Base-by-base conservation (phyloP, 2,113 vertebrate genomes). In the Eretmochelys imbricata region DNA sequence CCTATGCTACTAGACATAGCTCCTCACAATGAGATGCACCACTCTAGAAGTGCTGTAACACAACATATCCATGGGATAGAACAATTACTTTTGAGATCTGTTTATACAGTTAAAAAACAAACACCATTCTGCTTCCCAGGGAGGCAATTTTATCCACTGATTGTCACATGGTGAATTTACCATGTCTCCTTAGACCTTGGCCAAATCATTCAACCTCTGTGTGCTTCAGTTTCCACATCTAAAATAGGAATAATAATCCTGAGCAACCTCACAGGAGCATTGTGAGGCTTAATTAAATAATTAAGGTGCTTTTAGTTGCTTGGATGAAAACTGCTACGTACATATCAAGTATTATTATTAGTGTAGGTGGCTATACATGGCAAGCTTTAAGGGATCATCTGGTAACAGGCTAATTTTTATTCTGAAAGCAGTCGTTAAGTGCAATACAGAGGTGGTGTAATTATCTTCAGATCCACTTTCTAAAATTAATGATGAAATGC, bases 221-320 rank as follows among this genome's bases (percentile, higher is more conserved):
- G 35, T 72, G 35, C 19, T 38, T 72, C n/a, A 22, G 17, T 85
- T 90, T 94, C 85, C 82, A 89, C 93, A 93, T 38, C n/a, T 72
- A 94, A 88, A 93, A 84, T 55, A 93, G 38, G 83, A 88, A 93
- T 96, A 97, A 96, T 97, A 93, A 90, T 81, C 86, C 93, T 90
- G 88, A 82, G 84, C 93, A 69, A 97, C 84, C 94, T 93, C 91
- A 90, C 85, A 89, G 90, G 90, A 96, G 79, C 96, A 95, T 31
- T 89, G 80, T 94, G 96, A 95, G 89, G 84, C 94, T 96, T 97
- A 93, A 97, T 97, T 97, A 97, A 96, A 97, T 97, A 97, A 97
- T 97, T 97, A 97, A 82, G 57, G 94, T 91, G 90, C 86, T 90
- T 92, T 97, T 95, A 78, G 75, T 27, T 78, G 13, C 42, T 25